A percentile compares a stretch with the other conserved stretches of the same genome.
Evolutionary conservation across 2,888 invertebrate species (phyloP).

Genomic region (Cataglyphis rosenhaueri): DNA sequence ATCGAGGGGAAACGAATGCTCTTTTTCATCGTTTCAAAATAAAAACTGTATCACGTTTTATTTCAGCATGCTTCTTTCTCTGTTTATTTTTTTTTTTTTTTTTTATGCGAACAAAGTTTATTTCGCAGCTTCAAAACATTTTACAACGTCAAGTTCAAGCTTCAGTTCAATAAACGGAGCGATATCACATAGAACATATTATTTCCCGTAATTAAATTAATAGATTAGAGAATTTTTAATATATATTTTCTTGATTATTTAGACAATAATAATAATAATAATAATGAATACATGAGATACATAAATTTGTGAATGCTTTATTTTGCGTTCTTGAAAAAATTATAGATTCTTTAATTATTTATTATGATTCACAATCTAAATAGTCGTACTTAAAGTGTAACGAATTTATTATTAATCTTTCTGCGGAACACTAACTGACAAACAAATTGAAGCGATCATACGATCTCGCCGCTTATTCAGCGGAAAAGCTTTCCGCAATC

Average conservation of each 20-base stretch:
- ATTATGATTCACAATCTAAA: neutral
- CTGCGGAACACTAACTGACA: neutral
- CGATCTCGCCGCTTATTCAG: slow-evolving; percentile 17
- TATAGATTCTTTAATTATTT: neutral
- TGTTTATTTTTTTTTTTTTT: slow-evolving; percentile 6
- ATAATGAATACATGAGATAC: neutral
- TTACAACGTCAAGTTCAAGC: neutral
- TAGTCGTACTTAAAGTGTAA: neutral
- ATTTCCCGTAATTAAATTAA: slow-evolving; percentile 3
- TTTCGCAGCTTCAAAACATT: neutral
- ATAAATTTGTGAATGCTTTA: neutral
- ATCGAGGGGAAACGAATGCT: slow-evolving; percentile 3
- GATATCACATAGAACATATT: neutral
- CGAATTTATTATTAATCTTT: slow-evolving; percentile 24
- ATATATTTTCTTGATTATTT: neutral
- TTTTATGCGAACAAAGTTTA: slow-evolving; percentile 4
- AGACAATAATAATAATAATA: neutral
- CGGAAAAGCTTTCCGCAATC: slow-evolving; percentile 42
- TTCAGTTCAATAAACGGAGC: neutral
- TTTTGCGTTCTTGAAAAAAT: neutral
- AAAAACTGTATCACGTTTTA: slow-evolving; percentile 19
- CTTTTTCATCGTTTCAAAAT: slow-evolving; percentile 13
- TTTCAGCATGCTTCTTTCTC: neutral
- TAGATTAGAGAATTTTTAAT: neutral
- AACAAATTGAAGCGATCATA: slow-evolving; percentile 25